Percentiles rank a stretch among this genome's conserved stretches.
These are phyloP conservation scores for Nomada flava DNA, from an alignment of 2,888 invertebrate species.

Conservation along the genomic window DNA sequence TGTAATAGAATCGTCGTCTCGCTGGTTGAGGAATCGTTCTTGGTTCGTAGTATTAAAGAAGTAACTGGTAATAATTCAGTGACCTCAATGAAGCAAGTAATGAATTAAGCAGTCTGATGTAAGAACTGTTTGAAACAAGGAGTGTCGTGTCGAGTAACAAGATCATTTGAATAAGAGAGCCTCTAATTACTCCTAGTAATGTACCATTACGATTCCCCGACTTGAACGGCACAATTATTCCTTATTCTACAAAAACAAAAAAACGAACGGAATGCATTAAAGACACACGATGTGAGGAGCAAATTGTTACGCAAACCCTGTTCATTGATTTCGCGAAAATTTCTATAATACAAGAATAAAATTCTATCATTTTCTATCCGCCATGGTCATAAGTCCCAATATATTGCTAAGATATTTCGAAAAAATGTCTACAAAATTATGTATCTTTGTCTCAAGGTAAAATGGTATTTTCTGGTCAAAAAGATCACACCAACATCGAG, in stretches of 20 bases:
- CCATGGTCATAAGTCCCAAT: too few relatives aligned
- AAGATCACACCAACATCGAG: neutral
- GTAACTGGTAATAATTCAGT: neutral
- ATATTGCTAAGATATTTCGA: neutral
- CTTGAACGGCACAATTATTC: neutral
- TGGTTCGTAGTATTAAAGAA: too few relatives aligned
- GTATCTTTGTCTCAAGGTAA: neutral
- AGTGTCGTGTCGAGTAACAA: constrained; percentile 3
- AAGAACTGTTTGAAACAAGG: constrained; percentile 9
- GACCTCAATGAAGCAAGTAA: neutral
- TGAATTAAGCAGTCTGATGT: constrained; percentile 8
- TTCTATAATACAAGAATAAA: neutral
- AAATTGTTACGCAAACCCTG: neutral
- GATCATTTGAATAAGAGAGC: constrained; percentile 13
- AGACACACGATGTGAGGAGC: neutral
- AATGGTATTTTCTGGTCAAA: neutral
- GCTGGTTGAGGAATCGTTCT: too few relatives aligned
- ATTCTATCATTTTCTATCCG: neutral
- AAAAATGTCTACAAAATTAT: neutral
- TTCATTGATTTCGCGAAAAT: neutral
- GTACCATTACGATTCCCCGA: neutral
- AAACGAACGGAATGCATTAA: neutral
- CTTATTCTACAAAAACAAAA: neutral
- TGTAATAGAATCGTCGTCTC: too few relatives aligned
- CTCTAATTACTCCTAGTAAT: neutral